Conservation (phyloP, 2,797 vertebrate genomes). For the Tragelaphus eurycerus region DNA sequence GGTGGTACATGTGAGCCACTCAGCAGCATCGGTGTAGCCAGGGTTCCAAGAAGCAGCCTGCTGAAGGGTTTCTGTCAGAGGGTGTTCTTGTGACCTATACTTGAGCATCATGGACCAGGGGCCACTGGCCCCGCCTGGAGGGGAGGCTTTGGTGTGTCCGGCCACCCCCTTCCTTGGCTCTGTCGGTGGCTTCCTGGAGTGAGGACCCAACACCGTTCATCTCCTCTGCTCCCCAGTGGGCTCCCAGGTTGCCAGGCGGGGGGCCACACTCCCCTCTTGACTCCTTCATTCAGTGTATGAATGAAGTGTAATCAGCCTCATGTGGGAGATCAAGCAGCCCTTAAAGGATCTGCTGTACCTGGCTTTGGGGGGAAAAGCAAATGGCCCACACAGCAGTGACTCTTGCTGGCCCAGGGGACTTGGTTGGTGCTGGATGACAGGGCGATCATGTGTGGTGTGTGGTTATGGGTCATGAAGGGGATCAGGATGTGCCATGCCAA, state of each 20-base stretch:
- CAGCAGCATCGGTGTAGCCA: fast-evolving
- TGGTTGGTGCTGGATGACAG: background rate
- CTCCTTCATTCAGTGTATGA: background rate
- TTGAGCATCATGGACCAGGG: background rate
- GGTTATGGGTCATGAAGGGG: background rate
- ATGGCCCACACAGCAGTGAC: background rate
- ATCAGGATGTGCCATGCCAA: no score
- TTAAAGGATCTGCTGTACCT: background rate
- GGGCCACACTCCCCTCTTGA: background rate
- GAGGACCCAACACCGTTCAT: fast-evolving
- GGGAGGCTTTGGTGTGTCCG: no score
- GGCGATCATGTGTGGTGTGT: background rate
- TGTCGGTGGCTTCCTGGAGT: background rate
- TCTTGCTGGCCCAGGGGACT: background rate
- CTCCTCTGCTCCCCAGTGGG: background rate
- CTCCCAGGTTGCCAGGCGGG: fast-evolving
- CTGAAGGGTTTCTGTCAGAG: background rate
- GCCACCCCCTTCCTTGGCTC: background rate
- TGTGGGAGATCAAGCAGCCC: background rate
- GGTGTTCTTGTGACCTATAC: background rate
- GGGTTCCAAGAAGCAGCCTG: background rate
- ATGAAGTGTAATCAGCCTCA: background rate
- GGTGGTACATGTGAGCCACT: fast-evolving
- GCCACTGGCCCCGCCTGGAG: background rate
- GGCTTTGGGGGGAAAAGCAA: background rate